These are phyloP conservation scores for Ceyx cyanopectus DNA, from an alignment of 2,113 vertebrate genomes.

Conservation along the genomic window DNA sequence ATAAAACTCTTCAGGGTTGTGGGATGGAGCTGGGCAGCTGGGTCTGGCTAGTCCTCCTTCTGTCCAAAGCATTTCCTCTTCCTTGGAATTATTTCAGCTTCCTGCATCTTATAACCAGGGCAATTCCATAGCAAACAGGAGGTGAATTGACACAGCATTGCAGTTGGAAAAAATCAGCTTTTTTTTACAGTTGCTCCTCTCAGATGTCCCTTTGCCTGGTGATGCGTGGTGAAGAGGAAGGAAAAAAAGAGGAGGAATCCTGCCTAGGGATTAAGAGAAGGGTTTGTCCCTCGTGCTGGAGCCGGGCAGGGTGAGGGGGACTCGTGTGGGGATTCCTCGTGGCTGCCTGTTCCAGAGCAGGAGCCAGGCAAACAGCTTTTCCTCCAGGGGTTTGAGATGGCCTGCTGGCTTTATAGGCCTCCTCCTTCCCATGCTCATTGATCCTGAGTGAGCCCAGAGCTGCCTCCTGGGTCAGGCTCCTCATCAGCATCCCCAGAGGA, in stretches of 20 bases:
- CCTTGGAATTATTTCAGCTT: not conserved
- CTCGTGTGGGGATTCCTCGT: accelerated
- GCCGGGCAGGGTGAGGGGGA: not conserved
- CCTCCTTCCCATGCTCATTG: accelerated
- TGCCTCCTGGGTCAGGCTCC: not conserved
- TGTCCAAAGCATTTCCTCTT: not conserved
- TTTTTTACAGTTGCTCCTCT: not conserved
- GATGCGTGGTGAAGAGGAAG: not conserved
- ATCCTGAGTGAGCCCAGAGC: not conserved
- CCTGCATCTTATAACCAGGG: not conserved
- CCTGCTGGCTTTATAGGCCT: accelerated
- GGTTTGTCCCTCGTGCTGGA: not conserved
- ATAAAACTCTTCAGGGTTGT: not conserved
- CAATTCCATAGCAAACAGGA: not conserved
- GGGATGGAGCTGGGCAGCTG: not conserved
- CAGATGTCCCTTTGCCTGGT: not conserved
- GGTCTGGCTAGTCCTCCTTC: not conserved
- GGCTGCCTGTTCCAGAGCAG: accelerated
- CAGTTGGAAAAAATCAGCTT: not conserved
- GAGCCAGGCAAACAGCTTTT: not conserved
- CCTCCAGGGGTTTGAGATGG: not conserved
- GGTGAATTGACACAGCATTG: not conserved
- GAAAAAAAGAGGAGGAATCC: not conserved
- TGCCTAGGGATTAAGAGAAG: not conserved
- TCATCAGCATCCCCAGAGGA: accelerated